Conservation (phyloP, 2,113 vertebrate genomes). For the Pelodiscus sinensis region DNA sequence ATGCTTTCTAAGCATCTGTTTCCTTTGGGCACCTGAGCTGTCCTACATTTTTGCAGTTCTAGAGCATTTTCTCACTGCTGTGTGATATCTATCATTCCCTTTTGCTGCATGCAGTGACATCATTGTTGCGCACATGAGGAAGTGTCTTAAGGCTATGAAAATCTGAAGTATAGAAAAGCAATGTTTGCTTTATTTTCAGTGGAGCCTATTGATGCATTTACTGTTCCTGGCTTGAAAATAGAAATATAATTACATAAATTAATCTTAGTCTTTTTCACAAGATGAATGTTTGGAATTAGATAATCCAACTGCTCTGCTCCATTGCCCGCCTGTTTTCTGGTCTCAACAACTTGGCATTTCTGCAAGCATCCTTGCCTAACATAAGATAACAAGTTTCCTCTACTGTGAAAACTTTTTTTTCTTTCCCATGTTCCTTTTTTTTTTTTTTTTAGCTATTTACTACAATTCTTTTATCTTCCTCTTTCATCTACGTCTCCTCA, state of each 20-base stretch:
- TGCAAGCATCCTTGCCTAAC: neutral
- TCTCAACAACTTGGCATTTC: neutral
- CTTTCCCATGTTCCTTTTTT: neutral
- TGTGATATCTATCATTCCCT: neutral
- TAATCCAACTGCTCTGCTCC: neutral
- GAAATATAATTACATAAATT: neutral
- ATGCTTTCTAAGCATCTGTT: neutral
- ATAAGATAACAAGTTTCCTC: neutral
- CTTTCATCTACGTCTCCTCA: neutral
- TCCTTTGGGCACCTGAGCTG: neutral
- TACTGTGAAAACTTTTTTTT: neutral
- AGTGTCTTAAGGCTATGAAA: conserved; percentile 9
- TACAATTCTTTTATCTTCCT: neutral
- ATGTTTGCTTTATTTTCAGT: neutral
- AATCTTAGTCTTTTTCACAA: neutral
- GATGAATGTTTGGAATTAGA: neutral
- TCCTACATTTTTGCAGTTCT: neutral
- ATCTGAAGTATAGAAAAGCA: neutral
- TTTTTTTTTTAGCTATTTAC: neutral
- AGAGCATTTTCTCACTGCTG: neutral
- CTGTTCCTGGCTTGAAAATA: neutral
- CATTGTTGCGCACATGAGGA: conserved; percentile 18
- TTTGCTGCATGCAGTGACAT: neutral
- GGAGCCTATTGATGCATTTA: neutral
- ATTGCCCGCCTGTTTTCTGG: neutral